Conservation (phyloP, 1,140 invertebrate genomes). For the Drosophila nannoptera region DNA sequence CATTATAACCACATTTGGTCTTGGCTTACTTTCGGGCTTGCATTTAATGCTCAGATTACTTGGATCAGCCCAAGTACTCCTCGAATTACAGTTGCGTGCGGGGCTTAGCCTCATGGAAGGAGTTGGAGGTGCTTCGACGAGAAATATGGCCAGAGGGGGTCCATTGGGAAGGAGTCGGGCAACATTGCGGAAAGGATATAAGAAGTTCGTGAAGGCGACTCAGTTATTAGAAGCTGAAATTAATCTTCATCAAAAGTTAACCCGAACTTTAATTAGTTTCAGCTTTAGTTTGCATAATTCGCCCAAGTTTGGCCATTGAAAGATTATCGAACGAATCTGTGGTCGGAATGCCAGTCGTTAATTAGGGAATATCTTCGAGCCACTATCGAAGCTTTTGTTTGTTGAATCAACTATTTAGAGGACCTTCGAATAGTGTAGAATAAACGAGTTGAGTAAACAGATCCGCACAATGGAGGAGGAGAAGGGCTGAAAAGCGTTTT, state of each 20-base stretch:
- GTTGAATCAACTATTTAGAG: too few relatives aligned
- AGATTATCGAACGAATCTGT: too few relatives aligned
- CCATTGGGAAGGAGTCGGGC: too few relatives aligned
- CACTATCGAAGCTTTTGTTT: not conserved
- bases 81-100: slow-evolving; percentile 23
- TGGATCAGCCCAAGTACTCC: slow-evolving; percentile 28
- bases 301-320: too few relatives aligned
- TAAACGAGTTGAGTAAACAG: too few relatives aligned
- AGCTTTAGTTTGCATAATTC: slow-evolving; percentile 1
- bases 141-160: too few relatives aligned
- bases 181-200: too few relatives aligned
- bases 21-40: slow-evolving; percentile 39
- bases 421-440: too few relatives aligned
- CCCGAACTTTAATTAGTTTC: slow-evolving; percentile 31
- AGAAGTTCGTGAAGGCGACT: too few relatives aligned
- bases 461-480: not conserved
- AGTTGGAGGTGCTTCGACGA: too few relatives aligned
- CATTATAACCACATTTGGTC: slow-evolving; percentile 46
- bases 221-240: slow-evolving; percentile 34
- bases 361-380: not conserved
- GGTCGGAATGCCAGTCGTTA: not conserved
- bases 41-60: slow-evolving; percentile 42
- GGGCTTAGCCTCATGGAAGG: slow-evolving; percentile 8
- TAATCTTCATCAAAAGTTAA: slow-evolving; percentile 37
- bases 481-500: not conserved